phyloP scores from a whole-genome alignment of 2,888 invertebrate species.

The Andrena minutula region DNA sequence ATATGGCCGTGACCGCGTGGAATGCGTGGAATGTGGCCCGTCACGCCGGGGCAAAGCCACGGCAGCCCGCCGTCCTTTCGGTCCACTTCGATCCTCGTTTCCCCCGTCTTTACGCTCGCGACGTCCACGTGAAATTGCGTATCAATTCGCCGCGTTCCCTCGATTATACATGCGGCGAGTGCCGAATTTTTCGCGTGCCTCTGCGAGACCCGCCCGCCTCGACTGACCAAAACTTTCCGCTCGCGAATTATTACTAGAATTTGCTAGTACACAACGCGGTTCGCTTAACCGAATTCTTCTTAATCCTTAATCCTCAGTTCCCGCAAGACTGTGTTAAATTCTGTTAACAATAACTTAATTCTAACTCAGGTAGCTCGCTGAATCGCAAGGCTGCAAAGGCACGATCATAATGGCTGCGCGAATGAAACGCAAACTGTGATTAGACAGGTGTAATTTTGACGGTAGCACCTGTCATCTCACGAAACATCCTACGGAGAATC shows the following conservation, averaged over 20 bases:
- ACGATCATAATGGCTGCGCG: slow-evolving; percentile 22
- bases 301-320: no score
- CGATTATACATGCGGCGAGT: slow-evolving; percentile 15
- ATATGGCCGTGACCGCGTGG: slow-evolving; percentile 84
- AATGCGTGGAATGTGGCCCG: slow-evolving; percentile 84
- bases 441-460: slow-evolving; percentile 58
- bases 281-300: no score
- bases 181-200: not conserved
- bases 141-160: slow-evolving; percentile 42
- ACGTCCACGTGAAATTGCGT: slow-evolving; percentile 58
- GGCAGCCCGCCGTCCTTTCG: slow-evolving; percentile 76
- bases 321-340: no score
- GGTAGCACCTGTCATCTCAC: slow-evolving; percentile 51
- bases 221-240: no score
- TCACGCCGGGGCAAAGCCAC: slow-evolving; percentile 80
- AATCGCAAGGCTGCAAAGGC: no score
- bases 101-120: slow-evolving; percentile 56
- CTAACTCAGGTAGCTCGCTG: no score
- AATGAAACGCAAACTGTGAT: slow-evolving; percentile 40
- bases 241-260: no score
- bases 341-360: no score
- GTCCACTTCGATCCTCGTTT: slow-evolving; percentile 77
- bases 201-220: not conserved
- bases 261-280: no score
- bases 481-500: slow-evolving; percentile 37